Conservation (phyloP, 2,113 vertebrate genomes). For the rabbit (Oryctolagus cuniculus) region DNA sequence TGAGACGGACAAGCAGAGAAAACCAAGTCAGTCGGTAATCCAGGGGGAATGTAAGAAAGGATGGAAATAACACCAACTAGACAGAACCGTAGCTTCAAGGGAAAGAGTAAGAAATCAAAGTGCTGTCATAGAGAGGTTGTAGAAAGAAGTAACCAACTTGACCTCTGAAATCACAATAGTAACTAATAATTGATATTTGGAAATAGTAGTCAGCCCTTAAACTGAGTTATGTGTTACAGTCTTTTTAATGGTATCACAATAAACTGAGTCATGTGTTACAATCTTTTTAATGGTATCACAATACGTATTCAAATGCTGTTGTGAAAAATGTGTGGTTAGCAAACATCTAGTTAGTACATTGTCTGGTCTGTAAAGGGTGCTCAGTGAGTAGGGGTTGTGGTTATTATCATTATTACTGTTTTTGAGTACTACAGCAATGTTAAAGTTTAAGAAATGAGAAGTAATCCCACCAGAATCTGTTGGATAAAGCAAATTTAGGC, state of each 20-base stretch:
- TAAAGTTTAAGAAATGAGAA: conserved; percentile 24
- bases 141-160: not conserved
- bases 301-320: not conserved
- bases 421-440: not conserved
- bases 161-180: not conserved
- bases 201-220: not conserved
- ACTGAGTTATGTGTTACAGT: not conserved
- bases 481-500: not conserved
- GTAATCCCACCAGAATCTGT: not conserved
- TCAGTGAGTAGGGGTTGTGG: conserved; percentile 6
- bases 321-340: not conserved
- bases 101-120: not conserved
- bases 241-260: not conserved
- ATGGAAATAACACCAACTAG: not conserved
- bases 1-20: not conserved
- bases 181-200: not conserved
- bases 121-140: not conserved
- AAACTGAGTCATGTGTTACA: no score
- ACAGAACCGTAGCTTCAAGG: not conserved
- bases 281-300: no score
- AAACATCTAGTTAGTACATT: not conserved
- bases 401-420: not conserved
- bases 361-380: not conserved
- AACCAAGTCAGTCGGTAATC: not conserved
- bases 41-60: not conserved